phyloP scores from a whole-genome alignment of 2,113 vertebrate genomes.

The Perca fluviatilis region DNA sequence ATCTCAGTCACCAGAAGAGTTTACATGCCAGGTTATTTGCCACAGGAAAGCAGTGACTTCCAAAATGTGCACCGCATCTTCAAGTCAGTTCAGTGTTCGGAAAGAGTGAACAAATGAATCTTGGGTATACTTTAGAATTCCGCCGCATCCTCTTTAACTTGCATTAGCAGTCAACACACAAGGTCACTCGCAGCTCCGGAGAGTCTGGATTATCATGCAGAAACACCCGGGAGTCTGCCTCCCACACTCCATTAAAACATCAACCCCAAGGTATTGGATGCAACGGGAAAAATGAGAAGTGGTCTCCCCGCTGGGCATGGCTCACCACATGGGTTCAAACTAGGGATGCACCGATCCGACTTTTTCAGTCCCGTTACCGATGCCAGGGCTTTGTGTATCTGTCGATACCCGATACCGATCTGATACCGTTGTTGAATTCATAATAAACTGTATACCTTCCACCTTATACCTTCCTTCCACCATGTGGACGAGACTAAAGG shows the following conservation, averaged over 20 bases:
- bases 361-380: too few species aligned
- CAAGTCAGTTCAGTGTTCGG: constrained; percentile 7
- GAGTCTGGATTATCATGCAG: constrained; percentile 69
- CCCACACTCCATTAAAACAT: constrained; percentile 72
- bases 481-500: too few species aligned
- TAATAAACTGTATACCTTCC: too few species aligned
- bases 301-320: constrained; percentile 13
- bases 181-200: constrained; percentile 34
- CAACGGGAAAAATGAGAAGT: constrained; percentile 42
- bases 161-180: constrained; percentile 68
- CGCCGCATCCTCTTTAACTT: constrained; percentile 22
- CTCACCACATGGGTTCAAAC: constrained; percentile 51
- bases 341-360: too few species aligned
- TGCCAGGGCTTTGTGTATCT: too few species aligned
- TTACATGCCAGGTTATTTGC: neutral
- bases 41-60: constrained; percentile 1
- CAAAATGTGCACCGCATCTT: neutral
- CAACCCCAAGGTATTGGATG: constrained; percentile 50
- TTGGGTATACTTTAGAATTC: constrained; percentile 42
- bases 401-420: too few species aligned
- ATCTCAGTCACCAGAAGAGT: neutral
- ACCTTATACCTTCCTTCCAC: too few species aligned
- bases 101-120: constrained; percentile 34
- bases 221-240: constrained; percentile 58
- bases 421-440: too few species aligned